A percentile compares a stretch with the other conserved stretches of the same genome.
These are phyloP conservation scores for Pyrgus malvae DNA, from an alignment of 2,888 invertebrate species.

Conservation along the genomic window DNA sequence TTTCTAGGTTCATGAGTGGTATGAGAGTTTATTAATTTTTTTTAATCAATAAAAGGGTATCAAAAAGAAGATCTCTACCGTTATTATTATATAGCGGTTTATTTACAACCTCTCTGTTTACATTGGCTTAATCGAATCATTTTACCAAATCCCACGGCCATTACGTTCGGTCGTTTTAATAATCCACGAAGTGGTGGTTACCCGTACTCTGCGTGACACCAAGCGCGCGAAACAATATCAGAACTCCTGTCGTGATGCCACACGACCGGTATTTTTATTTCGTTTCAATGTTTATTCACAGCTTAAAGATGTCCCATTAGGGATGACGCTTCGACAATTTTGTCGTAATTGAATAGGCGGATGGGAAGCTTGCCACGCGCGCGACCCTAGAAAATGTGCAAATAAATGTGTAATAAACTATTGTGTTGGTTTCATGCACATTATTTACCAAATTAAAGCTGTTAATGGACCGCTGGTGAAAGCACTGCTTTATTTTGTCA, in stretches of 20 bases:
- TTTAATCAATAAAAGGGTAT: too few relatives aligned
- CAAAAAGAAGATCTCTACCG: too few relatives aligned
- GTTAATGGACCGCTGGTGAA: slow-evolving; percentile 51
- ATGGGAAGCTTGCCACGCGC: slow-evolving; percentile 70
- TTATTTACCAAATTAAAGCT: slow-evolving; percentile 59
- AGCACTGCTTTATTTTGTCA: slow-evolving; percentile 53
- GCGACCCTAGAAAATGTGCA: slow-evolving; percentile 64
- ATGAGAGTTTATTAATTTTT: too few relatives aligned
- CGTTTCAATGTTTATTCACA: slow-evolving; percentile 64
- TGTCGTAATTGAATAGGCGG: slow-evolving; percentile 77
- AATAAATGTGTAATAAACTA: slow-evolving; percentile 68
- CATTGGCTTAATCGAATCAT: slow-evolving; percentile 8
- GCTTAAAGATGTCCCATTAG: slow-evolving; percentile 72
- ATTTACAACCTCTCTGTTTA: neutral
- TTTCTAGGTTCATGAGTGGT: too few relatives aligned
- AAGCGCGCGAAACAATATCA: slow-evolving; percentile 59
- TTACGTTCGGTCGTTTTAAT: slow-evolving; percentile 47
- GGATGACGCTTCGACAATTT: slow-evolving; percentile 70
- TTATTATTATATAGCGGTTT: too few relatives aligned
- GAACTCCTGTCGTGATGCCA: slow-evolving; percentile 72
- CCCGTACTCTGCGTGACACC: slow-evolving; percentile 49
- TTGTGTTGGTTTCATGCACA: slow-evolving; percentile 54
- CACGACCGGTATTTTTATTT: slow-evolving; percentile 68
- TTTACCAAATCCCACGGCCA: slow-evolving; percentile 21
- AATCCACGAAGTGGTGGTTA: slow-evolving; percentile 50